phyloP scores from a whole-genome alignment of 2,797 vertebrate genomes.

The Molossus alvarezi region DNA sequence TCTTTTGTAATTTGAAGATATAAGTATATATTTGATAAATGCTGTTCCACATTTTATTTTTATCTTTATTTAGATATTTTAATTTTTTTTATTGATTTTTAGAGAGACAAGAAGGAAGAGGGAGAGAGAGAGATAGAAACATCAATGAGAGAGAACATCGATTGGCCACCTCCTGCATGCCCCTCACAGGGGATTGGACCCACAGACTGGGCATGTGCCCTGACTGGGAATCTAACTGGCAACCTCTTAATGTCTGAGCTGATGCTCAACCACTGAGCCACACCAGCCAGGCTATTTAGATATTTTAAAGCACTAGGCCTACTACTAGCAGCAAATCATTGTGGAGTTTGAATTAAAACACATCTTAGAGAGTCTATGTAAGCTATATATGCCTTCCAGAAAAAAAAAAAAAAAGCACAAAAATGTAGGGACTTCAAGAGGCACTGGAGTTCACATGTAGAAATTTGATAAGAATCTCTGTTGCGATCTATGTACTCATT shows the following conservation, averaged over 20 bases:
- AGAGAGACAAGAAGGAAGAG: too few species aligned
- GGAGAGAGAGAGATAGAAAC: too few species aligned
- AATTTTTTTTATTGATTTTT: not conserved
- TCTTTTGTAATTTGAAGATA: not conserved
- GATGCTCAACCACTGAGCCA: too few species aligned
- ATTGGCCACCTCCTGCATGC: too few species aligned
- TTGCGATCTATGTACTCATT: not conserved
- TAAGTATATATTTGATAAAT: constrained; percentile 5
- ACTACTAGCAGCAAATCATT: not conserved
- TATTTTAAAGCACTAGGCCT: not conserved
- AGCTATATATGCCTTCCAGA: not conserved
- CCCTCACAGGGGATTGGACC: too few species aligned
- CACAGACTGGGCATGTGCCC: too few species aligned
- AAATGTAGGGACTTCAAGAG: not conserved
- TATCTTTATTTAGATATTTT: constrained; percentile 23
- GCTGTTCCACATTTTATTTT: not conserved
- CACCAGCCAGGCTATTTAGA: not conserved
- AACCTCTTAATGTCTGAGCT: too few species aligned
- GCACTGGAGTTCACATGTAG: not conserved
- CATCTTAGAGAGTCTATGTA: not conserved
- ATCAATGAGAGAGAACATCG: too few species aligned
- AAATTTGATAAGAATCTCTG: not conserved
- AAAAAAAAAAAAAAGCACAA: too few species aligned
- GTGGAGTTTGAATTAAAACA: not conserved
- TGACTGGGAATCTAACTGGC: too few species aligned